These are phyloP conservation scores for Brachyhypopomus gauderio DNA, from an alignment of 2,113 vertebrate genomes.

Conservation along the genomic window DNA sequence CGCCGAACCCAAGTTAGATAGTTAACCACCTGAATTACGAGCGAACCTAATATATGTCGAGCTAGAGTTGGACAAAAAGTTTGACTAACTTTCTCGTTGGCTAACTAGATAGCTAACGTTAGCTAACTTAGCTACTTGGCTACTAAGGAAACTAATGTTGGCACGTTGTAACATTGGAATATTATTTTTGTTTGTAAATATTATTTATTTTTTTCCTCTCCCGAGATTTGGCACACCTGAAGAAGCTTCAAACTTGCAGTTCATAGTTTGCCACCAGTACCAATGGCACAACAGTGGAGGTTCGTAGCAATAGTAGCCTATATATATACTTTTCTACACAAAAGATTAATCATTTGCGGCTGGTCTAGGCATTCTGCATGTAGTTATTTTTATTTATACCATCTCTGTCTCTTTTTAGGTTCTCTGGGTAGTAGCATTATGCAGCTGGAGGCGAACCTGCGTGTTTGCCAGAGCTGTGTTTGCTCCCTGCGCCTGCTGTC, in stretches of 20 bases:
- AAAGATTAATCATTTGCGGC: too few species aligned
- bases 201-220: too few species aligned
- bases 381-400: not conserved
- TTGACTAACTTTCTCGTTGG: not conserved
- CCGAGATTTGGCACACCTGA: too few species aligned
- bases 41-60: not conserved
- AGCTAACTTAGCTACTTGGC: not conserved
- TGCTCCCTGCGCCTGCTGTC: constrained; percentile 65
- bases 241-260: not conserved
- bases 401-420: constrained; percentile 3
- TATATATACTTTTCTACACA: too few species aligned
- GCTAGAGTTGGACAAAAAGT: not conserved
- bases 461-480: constrained; percentile 70
- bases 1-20: too few species aligned
- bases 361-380: not conserved
- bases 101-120: not conserved
- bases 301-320: too few species aligned
- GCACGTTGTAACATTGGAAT: not conserved
- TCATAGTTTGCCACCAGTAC: not conserved
- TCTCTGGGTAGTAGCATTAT: constrained; percentile 54
- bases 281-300: too few species aligned
- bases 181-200: too few species aligned
- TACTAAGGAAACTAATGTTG: not conserved
- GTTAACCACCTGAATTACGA: not conserved
- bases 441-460: constrained; percentile 70